Evolutionary conservation across 2,113 vertebrate species (phyloP), one percentile per base, ranked within the genome.

Genomic region (Burhinus oedicnemus): DNA sequence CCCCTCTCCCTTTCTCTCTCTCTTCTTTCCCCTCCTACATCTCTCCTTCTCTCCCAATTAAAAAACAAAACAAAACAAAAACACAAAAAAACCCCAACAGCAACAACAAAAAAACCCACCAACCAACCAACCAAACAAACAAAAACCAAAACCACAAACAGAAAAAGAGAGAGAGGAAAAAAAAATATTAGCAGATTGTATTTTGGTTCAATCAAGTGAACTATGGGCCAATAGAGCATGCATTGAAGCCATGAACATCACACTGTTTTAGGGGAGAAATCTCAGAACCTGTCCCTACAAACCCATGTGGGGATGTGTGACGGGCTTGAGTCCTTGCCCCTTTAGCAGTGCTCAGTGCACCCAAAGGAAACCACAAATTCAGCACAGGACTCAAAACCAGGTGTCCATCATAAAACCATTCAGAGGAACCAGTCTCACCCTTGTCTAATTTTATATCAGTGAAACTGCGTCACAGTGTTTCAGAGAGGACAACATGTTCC

Each of bases 371-470:
- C 8, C 47, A 66, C 23, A 19, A 40, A 87, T 16, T n/a, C 55
- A 69, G 15, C 6, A 9, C 64, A 45, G 42, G 17, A 58, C 47
- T 72, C 69, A 78, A 77, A 89, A 32, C 16, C 49, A 74, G 19
- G 32, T 23, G 11, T 60, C 90, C 45, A 32, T 84, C 42, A 34
- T 5, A 18, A 26, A 87, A 3, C 19, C 21, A 40, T 40, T 66
- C 64, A 90, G 64, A 74, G 21, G 16, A 94, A 27, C n/a, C 75
- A 68, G 72, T 38, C 86, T 61, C 81, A 93, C 81, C 36, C 81
- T 54, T 11, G 54, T 95, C 91, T 97, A 96, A 96, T 95, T 97
- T 92, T 97, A 30, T 93, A 82, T 40, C 70, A 72, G 83, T 77
- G 83, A 95, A 91, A 95, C 79, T 96, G 83, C 78, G 58, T 95